Evolutionary conservation across 2,113 vertebrate species (phyloP).

Genomic region (Setophaga coronata): DNA sequence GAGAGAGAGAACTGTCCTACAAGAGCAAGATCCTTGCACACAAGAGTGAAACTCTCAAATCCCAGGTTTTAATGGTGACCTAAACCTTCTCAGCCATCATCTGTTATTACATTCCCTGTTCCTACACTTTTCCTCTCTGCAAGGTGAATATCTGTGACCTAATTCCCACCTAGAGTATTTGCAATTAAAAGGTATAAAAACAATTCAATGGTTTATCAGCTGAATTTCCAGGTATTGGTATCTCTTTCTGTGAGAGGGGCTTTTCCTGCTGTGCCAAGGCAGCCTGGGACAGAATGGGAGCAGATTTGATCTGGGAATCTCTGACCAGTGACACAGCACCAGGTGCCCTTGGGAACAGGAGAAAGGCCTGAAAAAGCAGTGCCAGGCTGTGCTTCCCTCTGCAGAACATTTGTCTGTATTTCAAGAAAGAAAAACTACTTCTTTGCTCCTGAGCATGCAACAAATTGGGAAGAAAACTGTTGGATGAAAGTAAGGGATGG

Average conservation of each 20-base stretch:
- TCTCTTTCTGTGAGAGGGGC: background rate
- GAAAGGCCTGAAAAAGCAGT: background rate
- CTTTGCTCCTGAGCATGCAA: background rate
- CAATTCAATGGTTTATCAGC: background rate
- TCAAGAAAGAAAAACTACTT: background rate
- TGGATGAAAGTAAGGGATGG: background rate
- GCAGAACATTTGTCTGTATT: background rate
- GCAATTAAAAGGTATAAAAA: background rate
- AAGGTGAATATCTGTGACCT: background rate
- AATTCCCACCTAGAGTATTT: background rate
- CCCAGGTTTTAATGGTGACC: fast-evolving
- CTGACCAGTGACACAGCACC: background rate
- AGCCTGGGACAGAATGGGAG: background rate
- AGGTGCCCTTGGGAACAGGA: background rate
- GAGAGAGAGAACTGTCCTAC: background rate
- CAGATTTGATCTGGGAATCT: background rate
- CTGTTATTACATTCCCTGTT: background rate
- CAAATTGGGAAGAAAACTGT: background rate
- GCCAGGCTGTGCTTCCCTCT: background rate
- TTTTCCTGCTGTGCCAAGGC: background rate
- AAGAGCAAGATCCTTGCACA: background rate
- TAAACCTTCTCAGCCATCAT: background rate
- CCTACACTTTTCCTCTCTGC: background rate
- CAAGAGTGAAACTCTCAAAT: background rate
- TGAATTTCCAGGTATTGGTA: background rate